A percentile compares a stretch with the other conserved stretches of the same genome.
phyloP scores from a whole-genome alignment of 1,140 invertebrate species.

The Streblospio benedicti region DNA sequence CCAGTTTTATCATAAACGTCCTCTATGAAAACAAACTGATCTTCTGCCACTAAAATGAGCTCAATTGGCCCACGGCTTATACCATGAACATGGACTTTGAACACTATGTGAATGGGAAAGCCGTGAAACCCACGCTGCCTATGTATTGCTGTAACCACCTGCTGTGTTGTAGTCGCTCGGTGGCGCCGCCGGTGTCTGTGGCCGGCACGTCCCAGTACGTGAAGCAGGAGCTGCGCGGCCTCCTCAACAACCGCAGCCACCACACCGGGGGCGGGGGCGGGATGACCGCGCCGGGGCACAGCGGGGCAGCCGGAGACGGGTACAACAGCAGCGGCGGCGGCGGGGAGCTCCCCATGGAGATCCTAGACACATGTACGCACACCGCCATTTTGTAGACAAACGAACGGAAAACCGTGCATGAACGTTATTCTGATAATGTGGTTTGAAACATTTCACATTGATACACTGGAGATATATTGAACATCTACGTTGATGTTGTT shows the following conservation, averaged over 20 bases:
- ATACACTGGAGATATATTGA: too few species aligned
- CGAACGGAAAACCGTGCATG: too few species aligned
- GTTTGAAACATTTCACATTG: too few species aligned
- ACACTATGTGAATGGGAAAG: background rate
- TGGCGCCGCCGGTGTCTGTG: background rate
- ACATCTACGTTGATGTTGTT: too few species aligned
- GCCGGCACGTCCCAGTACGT: slow-evolving; percentile 67
- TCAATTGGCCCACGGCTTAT: background rate
- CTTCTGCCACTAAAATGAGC: background rate
- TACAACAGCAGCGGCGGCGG: slow-evolving; percentile 34
- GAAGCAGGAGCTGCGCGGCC: slow-evolving; percentile 75
- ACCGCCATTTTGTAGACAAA: background rate
- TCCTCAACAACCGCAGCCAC: slow-evolving; percentile 72
- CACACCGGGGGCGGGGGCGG: too few species aligned
- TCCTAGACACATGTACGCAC: slow-evolving; percentile 37
- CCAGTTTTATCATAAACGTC: too few species aligned
- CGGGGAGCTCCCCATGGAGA: slow-evolving; percentile 34
- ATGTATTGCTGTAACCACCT: background rate
- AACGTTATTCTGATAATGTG: too few species aligned
- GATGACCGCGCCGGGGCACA: slow-evolving; percentile 23
- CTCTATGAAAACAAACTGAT: background rate
- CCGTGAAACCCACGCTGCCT: background rate
- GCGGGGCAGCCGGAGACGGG: slow-evolving; percentile 17
- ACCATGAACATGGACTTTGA: background rate
- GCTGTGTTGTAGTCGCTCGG: background rate